Percentiles rank a stretch among this genome's conserved stretches.
Conservation (phyloP, 1,140 invertebrate species). For the Palaemon carinicauda region DNA sequence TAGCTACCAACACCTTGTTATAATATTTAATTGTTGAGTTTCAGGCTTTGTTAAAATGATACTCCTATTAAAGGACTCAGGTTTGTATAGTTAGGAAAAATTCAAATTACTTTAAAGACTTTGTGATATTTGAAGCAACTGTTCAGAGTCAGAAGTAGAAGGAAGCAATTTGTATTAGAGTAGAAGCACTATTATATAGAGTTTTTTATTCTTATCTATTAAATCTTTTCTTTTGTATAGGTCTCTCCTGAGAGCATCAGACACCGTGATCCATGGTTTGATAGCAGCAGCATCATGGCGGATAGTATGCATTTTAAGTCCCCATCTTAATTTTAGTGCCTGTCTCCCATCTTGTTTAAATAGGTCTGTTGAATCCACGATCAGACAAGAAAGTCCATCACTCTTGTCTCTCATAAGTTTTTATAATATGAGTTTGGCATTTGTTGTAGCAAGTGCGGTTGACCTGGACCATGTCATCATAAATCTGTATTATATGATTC, state of each 20-base stretch:
- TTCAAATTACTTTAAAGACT: too few relatives aligned
- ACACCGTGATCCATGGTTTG: conserved; percentile 39
- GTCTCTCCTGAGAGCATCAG: conserved; percentile 32
- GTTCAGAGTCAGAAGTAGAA: too few relatives aligned
- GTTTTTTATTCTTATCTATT: neutral
- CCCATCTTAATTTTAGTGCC: neutral
- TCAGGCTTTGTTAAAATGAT: too few relatives aligned
- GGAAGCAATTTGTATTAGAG: too few relatives aligned
- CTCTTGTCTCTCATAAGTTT: neutral
- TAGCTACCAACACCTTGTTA: too few relatives aligned
- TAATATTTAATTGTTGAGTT: too few relatives aligned
- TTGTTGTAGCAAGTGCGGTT: conserved; percentile 2
- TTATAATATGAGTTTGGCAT: conserved; percentile 28
- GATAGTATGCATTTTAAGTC: conserved; percentile 9
- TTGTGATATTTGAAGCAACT: too few relatives aligned
- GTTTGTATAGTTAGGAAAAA: too few relatives aligned
- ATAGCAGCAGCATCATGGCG: conserved; percentile 24
- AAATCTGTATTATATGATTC: neutral
- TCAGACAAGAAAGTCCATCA: neutral
- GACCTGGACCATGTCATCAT: conserved; percentile 30
- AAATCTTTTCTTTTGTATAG: neutral
- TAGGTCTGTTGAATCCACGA: neutral
- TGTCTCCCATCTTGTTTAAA: neutral
- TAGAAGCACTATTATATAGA: too few relatives aligned
- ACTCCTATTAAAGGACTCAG: too few relatives aligned